Evolutionary conservation across 2,888 invertebrate genomes (phyloP).

Genomic region (Cerastoderma edule): DNA sequence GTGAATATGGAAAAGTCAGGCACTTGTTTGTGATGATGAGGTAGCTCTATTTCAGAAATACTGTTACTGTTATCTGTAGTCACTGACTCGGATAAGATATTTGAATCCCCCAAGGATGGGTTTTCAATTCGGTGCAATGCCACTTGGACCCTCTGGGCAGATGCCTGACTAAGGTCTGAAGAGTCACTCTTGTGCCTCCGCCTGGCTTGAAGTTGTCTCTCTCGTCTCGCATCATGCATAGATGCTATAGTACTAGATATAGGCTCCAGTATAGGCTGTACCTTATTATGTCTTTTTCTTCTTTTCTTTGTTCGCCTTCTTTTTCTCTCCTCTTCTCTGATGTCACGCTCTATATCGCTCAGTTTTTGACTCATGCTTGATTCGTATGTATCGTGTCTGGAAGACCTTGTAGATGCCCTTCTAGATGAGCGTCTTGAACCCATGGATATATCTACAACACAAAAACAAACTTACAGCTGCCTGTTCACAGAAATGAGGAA

Average conservation of each 20-base stretch:
- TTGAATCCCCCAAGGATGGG: slow-evolving; percentile 57
- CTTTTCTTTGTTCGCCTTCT: slow-evolving; percentile 64
- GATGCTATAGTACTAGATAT: slow-evolving; percentile 64
- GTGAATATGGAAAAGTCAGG: slow-evolving; percentile 75
- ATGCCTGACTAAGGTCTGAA: slow-evolving; percentile 71
- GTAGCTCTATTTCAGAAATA: slow-evolving; percentile 61
- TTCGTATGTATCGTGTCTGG: slow-evolving; percentile 92
- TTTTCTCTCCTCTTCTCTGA: slow-evolving; percentile 45
- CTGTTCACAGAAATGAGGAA: too few species aligned
- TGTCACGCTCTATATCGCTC: slow-evolving; percentile 58
- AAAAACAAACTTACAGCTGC: neutral
- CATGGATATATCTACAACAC: slow-evolving; percentile 66
- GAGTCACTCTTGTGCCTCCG: slow-evolving; percentile 70
- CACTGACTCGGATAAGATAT: slow-evolving; percentile 56
- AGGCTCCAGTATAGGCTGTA: slow-evolving; percentile 71
- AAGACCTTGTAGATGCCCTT: slow-evolving; percentile 47
- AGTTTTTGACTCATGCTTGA: slow-evolving; percentile 86
- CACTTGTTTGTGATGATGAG: slow-evolving; percentile 47
- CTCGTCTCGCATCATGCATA: slow-evolving; percentile 54
- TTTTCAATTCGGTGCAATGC: slow-evolving; percentile 60
- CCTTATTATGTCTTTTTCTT: slow-evolving; percentile 64
- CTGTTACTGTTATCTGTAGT: slow-evolving; percentile 59
- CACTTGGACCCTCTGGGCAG: slow-evolving; percentile 68
- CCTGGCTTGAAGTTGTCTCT: slow-evolving; percentile 36
- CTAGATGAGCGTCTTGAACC: slow-evolving; percentile 44